Evolutionary conservation across 2,888 invertebrate genomes (phyloP).

Genomic region (Lasioglossum malachurum): DNA sequence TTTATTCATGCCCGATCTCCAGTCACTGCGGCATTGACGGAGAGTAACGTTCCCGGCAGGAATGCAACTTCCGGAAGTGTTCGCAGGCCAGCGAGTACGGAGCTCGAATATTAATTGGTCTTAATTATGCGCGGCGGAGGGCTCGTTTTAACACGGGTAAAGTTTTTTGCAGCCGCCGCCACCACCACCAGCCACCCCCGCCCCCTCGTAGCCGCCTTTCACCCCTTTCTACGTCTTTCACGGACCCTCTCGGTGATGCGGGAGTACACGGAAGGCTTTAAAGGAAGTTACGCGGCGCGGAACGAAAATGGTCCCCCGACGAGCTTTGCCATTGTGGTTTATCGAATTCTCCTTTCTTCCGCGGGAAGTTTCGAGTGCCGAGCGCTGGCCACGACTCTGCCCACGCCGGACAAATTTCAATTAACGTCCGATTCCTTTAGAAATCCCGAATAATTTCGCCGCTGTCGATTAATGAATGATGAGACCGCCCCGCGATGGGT

Average conservation of each 20-base stretch:
- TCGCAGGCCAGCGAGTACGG: conserved; percentile 66
- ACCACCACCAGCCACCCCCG: too few relatives aligned
- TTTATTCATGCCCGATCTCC: conserved; percentile 48
- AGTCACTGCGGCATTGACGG: conserved; percentile 28
- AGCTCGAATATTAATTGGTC: conserved; percentile 82
- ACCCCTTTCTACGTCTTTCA: conserved; percentile 47
- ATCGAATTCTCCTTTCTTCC: conserved; percentile 60
- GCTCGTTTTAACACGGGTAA: conserved; percentile 60
- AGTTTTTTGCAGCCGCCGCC: conserved; percentile 53
- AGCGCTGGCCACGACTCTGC: conserved; percentile 12
- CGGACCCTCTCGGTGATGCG: conserved; percentile 36
- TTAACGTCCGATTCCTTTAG: conserved; percentile 41
- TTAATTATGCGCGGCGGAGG: conserved; percentile 78
- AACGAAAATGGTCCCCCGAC: conserved; percentile 64
- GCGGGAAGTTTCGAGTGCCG: conserved; percentile 48
- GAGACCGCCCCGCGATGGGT: background rate
- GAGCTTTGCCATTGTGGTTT: conserved; percentile 65
- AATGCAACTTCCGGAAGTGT: conserved; percentile 72
- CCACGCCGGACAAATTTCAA: conserved; percentile 53
- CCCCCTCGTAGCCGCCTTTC: background rate
- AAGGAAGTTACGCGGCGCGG: conserved; percentile 60
- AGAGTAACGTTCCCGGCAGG: conserved; percentile 45
- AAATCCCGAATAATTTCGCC: conserved; percentile 38
- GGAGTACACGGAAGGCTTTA: conserved; percentile 47
- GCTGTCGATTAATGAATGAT: conserved; percentile 29